These are phyloP conservation scores for Pinctada fucata DNA, from an alignment of 2,888 invertebrate species.

Conservation along the genomic window DNA sequence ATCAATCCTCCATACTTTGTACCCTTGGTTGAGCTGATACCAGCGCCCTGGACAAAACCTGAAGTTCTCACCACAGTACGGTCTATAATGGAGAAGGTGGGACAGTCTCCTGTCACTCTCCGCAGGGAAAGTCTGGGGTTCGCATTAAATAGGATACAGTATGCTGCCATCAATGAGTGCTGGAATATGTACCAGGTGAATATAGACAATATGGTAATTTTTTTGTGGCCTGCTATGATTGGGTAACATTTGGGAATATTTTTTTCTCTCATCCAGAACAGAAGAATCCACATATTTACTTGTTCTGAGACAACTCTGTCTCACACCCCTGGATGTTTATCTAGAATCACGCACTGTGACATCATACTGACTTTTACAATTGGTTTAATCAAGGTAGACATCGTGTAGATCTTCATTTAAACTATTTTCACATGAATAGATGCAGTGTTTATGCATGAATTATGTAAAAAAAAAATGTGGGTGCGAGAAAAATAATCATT, in stretches of 20 bases:
- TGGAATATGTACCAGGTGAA: constrained; percentile 87
- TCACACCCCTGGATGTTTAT: no score
- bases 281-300: no score
- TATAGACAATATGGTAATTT: neutral
- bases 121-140: constrained; percentile 93
- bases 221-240: neutral
- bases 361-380: no score
- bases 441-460: no score
- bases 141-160: constrained; percentile 95
- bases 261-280: neutral
- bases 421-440: no score
- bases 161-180: constrained; percentile 94
- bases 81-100: constrained; percentile 90
- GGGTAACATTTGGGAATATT: neutral
- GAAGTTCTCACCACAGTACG: constrained; percentile 86
- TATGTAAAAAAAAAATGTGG: no score
- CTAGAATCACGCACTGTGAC: no score
- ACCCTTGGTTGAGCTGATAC: constrained; percentile 94
- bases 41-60: constrained; percentile 93
- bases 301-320: no score
- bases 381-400: no score
- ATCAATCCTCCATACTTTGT: constrained; percentile 98
- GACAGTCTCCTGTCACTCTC: constrained; percentile 92
- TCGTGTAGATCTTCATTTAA: no score
- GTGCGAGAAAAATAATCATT: no score